Evolutionary conservation across 2,113 vertebrate species (phyloP), one percentile per base, ranked within the genome.

Genomic region (Prolemur simus): DNA sequence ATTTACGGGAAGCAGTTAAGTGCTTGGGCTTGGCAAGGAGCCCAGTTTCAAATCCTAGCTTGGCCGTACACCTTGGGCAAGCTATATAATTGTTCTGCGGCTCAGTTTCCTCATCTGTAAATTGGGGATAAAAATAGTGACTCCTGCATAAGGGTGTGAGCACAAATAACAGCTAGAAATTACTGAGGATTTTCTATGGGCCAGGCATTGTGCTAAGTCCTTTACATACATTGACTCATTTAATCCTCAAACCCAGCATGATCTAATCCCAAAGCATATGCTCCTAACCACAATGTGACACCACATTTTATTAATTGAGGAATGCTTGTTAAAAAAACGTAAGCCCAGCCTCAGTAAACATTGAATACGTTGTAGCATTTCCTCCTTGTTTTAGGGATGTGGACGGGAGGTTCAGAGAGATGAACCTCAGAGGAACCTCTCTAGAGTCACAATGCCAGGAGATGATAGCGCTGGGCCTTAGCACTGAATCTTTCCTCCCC

Each of bases 161-260:
- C 60, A n/a, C 73, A 54, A 73, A 60, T 58, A 78, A 47, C 42
- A 92, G 74, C 71, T 73, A 74, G 86, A 93, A 91, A 91, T 56
- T 2, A 27, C 42, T 45, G 39, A 60, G 63, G 14, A 2, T 68
- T 42, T 95, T 85, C 32, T 68, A 21, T 56, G 77, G 39, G 64
- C 74, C 73, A 64, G 86, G 58, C 21, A 78, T 95, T 80, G 90
- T 85, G 90, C 58, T 85, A 27, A 88, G n/a, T 42, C 66, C 64
- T 87, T 82, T 89, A 82, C 85, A 89, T 49, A 88, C 76, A 49
- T 60, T 95, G 84, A 77, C 60, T 87, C 89, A 96, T 29, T 64
- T 87, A 80, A 83, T 95, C 69, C 76, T 92, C 63, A 73, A 84
- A 39, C 69, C 27, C 49, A 63, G 37, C 45, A 89, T 86, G 93